These are phyloP conservation scores for Abrostola triplasia DNA, from an alignment of 2,888 invertebrate genomes.

Conservation along the genomic window DNA sequence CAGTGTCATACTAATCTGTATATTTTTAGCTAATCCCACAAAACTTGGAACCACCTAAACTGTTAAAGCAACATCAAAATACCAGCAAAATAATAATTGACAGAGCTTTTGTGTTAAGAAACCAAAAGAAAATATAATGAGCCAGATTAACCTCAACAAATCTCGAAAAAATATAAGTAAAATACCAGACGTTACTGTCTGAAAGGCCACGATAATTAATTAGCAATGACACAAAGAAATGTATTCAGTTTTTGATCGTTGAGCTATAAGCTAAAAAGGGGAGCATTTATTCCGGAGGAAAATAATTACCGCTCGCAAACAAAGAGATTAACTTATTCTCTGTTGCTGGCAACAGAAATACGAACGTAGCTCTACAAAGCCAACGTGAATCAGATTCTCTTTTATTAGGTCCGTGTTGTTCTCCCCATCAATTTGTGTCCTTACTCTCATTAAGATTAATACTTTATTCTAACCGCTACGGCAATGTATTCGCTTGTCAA, in stretches of 20 bases:
- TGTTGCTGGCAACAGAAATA: constrained; percentile 63
- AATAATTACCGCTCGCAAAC: constrained; percentile 66
- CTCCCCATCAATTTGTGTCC: constrained; percentile 62
- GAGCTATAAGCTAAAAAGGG: constrained; percentile 59
- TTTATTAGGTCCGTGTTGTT: constrained; percentile 63
- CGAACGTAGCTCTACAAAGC: constrained; percentile 64
- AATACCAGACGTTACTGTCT: constrained; percentile 28
- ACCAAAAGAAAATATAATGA: constrained; percentile 31
- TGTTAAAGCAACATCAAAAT: constrained; percentile 4
- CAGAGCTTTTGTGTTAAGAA: constrained; percentile 16
- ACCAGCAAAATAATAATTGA: constrained; percentile 20
- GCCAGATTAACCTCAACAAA: constrained; percentile 42
- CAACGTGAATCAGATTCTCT: constrained; percentile 65
- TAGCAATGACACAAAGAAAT: constrained; percentile 58
- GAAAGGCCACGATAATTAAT: constrained; percentile 54
- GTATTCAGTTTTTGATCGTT: constrained; percentile 60
- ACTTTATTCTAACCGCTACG: constrained; percentile 54
- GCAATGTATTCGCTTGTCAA: constrained; percentile 35
- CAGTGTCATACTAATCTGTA: too few species aligned
- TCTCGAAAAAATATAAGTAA: constrained; percentile 37
- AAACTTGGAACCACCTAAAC: too few species aligned
- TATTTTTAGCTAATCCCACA: too few species aligned
- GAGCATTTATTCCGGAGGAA: constrained; percentile 59
- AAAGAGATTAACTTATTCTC: constrained; percentile 65
- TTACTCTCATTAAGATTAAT: constrained; percentile 59